Evolutionary conservation across 2,797 vertebrate species (phyloP).

Genomic region (Lagorchestes hirsutus): DNA sequence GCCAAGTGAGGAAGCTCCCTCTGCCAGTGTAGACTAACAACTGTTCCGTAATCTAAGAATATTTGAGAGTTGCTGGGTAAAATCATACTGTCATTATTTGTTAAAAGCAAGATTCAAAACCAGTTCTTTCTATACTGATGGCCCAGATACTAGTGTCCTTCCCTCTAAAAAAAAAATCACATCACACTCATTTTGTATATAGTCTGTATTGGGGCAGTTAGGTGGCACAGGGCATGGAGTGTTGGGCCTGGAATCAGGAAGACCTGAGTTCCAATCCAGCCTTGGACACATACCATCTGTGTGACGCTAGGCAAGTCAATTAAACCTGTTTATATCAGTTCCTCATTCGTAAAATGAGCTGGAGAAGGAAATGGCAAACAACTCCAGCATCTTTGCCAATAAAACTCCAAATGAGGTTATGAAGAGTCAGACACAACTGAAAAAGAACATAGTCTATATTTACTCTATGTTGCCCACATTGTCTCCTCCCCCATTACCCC

Average conservation of each 20-base stretch:
- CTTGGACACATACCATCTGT: not conserved
- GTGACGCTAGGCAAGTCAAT: not conserved
- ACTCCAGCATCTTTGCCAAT: not conserved
- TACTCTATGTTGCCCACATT: not conserved
- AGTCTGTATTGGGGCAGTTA: not conserved
- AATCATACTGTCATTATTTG: not conserved
- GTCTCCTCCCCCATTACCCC: not conserved
- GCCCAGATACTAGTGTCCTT: not conserved
- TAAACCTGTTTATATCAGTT: not conserved
- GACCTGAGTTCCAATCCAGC: not conserved
- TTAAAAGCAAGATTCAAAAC: not conserved
- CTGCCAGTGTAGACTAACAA: not conserved
- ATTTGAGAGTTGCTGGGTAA: not conserved
- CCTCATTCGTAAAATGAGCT: not conserved
- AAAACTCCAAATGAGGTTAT: not conserved
- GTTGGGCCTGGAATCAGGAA: not conserved
- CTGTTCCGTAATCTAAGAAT: not conserved
- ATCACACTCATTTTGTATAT: not conserved
- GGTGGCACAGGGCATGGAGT: not conserved
- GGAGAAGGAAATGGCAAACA: not conserved
- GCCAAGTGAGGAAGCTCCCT: not conserved
- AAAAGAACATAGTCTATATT: not conserved
- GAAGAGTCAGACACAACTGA: not conserved
- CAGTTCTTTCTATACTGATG: not conserved
- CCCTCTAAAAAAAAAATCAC: not conserved